Percentiles rank a stretch among this genome's conserved stretches.
Conservation (phyloP, 1,140 invertebrate genomes). For the Pseudobourletiella spinata region DNA sequence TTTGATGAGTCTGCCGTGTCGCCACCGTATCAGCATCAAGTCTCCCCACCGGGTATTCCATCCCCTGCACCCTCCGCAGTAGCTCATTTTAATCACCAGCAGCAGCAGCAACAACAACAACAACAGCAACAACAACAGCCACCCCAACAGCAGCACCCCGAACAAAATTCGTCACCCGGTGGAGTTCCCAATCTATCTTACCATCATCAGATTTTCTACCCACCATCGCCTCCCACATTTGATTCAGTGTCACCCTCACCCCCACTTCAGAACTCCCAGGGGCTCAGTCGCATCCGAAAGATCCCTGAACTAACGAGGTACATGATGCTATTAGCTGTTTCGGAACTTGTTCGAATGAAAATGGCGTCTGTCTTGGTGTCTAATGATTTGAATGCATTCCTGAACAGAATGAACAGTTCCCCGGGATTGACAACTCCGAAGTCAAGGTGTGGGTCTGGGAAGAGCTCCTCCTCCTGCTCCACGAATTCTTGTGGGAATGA, state of each 20-base stretch:
- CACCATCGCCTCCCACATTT: conserved; percentile 32
- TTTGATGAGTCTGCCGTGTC: conserved; percentile 38
- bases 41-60: background rate
- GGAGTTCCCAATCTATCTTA: conserved; percentile 38
- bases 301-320: conserved; percentile 13
- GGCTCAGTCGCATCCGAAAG: background rate
- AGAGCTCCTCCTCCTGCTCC: background rate
- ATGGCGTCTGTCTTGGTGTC: no score
- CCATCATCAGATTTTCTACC: conserved; percentile 30
- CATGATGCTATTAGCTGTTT: no score
- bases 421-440: background rate
- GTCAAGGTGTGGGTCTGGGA: background rate
- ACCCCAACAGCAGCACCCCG: conserved; percentile 39
- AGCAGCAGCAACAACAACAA: conserved; percentile 48
- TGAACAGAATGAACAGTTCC: background rate
- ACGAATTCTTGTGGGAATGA: conserved; percentile 3
- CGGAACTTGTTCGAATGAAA: no score
- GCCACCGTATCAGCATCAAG: conserved; percentile 33
- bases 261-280: background rate
- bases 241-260: conserved; percentile 36
- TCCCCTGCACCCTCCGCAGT: background rate
- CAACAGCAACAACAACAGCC: conserved; percentile 39
- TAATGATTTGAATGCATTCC: no score
- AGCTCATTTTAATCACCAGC: background rate
- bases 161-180: conserved; percentile 45